These are phyloP conservation scores for Steatornis caripensis DNA, from an alignment of 2,113 vertebrate species.

Conservation along the genomic window DNA sequence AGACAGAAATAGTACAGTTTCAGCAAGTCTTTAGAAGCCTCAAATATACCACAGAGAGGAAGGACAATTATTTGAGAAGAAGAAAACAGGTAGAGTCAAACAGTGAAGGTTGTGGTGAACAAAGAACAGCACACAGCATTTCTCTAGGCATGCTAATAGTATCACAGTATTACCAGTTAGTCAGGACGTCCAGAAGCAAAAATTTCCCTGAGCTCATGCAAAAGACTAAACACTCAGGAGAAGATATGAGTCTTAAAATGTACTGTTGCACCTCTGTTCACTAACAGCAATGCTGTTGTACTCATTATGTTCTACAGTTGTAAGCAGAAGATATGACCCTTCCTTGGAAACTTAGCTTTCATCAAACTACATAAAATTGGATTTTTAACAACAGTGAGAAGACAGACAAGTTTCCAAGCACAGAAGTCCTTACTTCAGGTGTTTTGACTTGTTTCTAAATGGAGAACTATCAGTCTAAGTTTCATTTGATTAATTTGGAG, in stretches of 20 bases:
- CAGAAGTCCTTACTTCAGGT: not conserved
- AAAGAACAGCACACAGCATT: not conserved
- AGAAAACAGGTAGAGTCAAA: not conserved
- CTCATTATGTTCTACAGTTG: rapidly evolving
- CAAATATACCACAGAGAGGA: not conserved
- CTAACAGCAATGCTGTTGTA: not conserved
- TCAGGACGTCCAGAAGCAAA: not conserved
- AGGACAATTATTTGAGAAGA: not conserved
- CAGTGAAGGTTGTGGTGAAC: not conserved
- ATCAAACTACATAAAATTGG: not conserved
- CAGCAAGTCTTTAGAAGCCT: not conserved
- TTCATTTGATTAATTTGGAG: not conserved
- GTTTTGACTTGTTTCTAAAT: not conserved
- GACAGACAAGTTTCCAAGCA: not conserved
- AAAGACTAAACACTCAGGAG: not conserved
- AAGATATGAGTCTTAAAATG: not conserved
- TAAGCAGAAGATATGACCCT: not conserved
- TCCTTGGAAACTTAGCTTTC: not conserved
- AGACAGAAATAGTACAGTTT: not conserved
- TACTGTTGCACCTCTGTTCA: not conserved
- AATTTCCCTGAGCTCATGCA: not conserved
- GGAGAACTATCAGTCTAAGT: not conserved
- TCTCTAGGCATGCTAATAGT: not conserved
- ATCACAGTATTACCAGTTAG: not conserved
- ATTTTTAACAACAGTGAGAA: not conserved